Conservation (phyloP, 2,113 vertebrate genomes). For the Daubentonia madagascariensis region DNA sequence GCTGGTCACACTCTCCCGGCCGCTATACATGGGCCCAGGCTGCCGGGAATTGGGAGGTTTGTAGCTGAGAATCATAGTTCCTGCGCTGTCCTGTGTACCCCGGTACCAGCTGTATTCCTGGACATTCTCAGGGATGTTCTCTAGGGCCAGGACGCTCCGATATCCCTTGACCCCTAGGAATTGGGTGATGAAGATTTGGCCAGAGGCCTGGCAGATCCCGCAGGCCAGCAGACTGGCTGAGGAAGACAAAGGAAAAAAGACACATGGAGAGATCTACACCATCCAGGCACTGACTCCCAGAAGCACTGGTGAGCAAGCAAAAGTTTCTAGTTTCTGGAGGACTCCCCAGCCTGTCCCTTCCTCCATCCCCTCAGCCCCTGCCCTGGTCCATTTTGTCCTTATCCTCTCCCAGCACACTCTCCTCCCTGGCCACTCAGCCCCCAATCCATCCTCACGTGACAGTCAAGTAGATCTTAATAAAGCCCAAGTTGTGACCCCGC, state of each 20-base stretch:
- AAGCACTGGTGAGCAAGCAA: neutral
- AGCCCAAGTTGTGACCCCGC: neutral
- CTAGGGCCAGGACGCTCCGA: neutral
- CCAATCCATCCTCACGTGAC: neutral
- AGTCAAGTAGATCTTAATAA: neutral
- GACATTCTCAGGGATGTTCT: neutral
- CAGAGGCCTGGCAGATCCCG: neutral
- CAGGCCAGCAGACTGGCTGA: constrained; percentile 7
- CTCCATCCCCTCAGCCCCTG: neutral
- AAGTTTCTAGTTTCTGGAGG: neutral
- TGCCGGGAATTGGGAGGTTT: neutral
- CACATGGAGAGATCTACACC: neutral
- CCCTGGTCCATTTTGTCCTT: too few relatives aligned
- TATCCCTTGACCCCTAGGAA: accelerated
- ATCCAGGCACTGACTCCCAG: neutral
- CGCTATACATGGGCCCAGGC: neutral
- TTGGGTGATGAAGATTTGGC: neutral
- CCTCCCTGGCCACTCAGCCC: neutral
- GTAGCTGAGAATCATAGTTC: constrained; percentile 17
- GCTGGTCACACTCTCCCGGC: neutral
- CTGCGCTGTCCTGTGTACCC: neutral
- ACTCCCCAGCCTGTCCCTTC: neutral
- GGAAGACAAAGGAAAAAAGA: neutral
- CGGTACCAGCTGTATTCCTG: neutral
- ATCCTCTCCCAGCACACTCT: neutral